Base-by-base conservation (phyloP, 2,888 invertebrate species). In the Hedychridium roseum region DNA sequence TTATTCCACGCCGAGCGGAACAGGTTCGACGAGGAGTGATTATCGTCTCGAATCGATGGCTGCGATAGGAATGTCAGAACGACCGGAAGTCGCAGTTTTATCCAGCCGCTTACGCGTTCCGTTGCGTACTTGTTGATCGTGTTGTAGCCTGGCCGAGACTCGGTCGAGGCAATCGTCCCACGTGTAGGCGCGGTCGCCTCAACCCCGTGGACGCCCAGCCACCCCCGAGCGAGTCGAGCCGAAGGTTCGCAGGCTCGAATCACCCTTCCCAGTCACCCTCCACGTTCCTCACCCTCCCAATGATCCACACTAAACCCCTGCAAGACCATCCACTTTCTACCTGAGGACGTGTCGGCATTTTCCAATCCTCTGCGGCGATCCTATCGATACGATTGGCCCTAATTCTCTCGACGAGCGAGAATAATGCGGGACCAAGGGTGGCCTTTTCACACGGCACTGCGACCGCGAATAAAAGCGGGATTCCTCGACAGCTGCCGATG, bases 61-160 rank as follows among this genome's bases (percentile, higher is more conserved):
- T n/a, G n/a, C n/a, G n/a, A n/a, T n/a, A n/a, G n/a, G n/a, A n/a
- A n/a, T n/a, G n/a, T n/a, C n/a, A n/a, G n/a, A n/a, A n/a, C n/a
- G n/a, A n/a, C n/a, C n/a, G n/a, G n/a, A n/a, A n/a, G n/a, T n/a
- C n/a, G n/a, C n/a, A n/a, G n/a, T n/a, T n/a, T n/a, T n/a, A n/a
- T n/a, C n/a, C n/a, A n/a, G n/a, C n/a, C n/a, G n/a, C n/a, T n/a
- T n/a, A n/a, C n/a, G 27, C 27, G 27, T 27, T 16, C 9, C 32
- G 32, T 12, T 7, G 9, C 12, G 5, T 32, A 32, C 32, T 32
- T 32, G 32, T 32, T 32, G 32, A 32, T 32, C 32, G 32, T 16
- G 32, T 16, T 9, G 17, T 9, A 2, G 12, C 32, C 4, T 16
- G 17, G 7, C 9, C 4, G 32, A 14, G 15, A 14, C 32, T 32